phyloP scores from a whole-genome alignment of 2,888 invertebrate genomes.

The Eremobia ochroleuca region DNA sequence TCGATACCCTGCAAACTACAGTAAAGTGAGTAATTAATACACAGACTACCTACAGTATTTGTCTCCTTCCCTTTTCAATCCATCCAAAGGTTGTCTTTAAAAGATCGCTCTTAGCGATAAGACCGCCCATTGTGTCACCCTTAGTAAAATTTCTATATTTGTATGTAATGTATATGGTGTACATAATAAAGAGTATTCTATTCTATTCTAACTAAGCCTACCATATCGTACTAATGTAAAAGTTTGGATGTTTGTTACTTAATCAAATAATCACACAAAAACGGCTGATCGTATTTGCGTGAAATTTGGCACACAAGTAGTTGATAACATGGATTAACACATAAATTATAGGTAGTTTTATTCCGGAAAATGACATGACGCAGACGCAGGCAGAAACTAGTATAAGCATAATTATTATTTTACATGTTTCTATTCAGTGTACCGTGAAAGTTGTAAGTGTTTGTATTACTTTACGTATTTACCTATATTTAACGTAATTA shows the following conservation, averaged over 20 bases:
- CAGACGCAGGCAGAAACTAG: background rate
- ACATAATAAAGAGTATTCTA: too few species aligned
- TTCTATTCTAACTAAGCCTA: too few species aligned
- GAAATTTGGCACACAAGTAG: background rate
- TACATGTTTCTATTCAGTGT: background rate
- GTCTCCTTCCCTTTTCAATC: too few species aligned
- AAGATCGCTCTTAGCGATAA: too few species aligned
- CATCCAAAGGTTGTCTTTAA: too few species aligned
- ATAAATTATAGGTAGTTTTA: too few species aligned
- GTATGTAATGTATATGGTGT: too few species aligned
- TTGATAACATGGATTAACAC: background rate
- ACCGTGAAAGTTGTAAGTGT: background rate
- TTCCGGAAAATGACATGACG: background rate
- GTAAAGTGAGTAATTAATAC: background rate
- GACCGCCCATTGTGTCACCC: too few species aligned
- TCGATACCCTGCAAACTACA: background rate
- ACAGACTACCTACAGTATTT: too few species aligned
- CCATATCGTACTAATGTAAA: background rate
- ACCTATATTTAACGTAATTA: background rate
- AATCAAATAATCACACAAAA: background rate
- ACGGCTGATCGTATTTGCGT: background rate
- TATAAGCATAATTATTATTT: background rate
- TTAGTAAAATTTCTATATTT: too few species aligned
- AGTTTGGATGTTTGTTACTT: background rate
- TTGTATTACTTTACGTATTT: background rate